Evolutionary conservation across 2,797 vertebrate genomes (phyloP), one percentile per base, ranked within the genome.

Genomic region (Champsocephalus esox): DNA sequence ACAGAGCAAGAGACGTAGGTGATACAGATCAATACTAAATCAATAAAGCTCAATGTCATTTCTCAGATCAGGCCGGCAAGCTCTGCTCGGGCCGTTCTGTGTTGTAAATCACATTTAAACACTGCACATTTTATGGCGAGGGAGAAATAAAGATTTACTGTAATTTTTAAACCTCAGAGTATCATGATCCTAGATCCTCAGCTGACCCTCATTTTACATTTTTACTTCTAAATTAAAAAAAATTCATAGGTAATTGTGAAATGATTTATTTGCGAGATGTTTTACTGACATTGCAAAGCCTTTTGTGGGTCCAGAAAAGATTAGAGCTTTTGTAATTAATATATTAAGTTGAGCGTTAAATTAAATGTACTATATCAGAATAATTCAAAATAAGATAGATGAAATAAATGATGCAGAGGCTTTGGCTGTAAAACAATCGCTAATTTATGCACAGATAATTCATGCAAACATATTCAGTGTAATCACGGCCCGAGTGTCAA

Each of bases 11-110:
- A 71, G 58, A 41, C 57, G 54, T 73, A 69, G 67, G 63, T 79
- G 80, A 61, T 81, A 46, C 59, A 75, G 68, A 80, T 85, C 67
- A 16, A 89, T 85, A 77, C 73, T 82, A 80, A 88, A 91, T 92
- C 86, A 83, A 77, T 91, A 80, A 77, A 70, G 60, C 69, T 79
- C 65, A 81, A 63, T 84, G 71, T 88, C 73, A 70, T 45, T 60
- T 77, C 58, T 73, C 28, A 81, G 51, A 46, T 43, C 3, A 70
- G 69, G 52, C 50, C 0, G 0, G 16, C n/a, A 51, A 49, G 46
- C 48, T 66, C 45, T 73, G 32, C 51, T 46, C 2, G 54, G 24
- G 52, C 46, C 66, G 45, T 9, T 49, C 5, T 66, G 5, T 51
- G 21, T 43, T 51, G 50, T 69, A 14, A 48, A 68, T 63, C 21